phyloP scores from a whole-genome alignment of 2,113 vertebrate genomes.

The Eleginops maclovinus region DNA sequence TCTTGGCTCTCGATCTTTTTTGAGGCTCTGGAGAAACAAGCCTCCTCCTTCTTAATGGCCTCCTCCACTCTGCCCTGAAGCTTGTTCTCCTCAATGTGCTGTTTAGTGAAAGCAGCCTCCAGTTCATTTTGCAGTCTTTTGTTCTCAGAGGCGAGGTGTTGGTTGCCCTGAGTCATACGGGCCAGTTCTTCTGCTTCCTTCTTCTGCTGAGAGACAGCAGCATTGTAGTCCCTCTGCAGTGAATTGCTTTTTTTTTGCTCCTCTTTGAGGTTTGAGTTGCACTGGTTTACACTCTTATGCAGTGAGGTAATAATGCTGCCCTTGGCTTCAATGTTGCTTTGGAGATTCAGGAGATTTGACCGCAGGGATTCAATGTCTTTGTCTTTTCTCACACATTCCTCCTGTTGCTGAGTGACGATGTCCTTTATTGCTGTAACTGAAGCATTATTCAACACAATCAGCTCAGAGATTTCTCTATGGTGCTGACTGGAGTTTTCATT shows the following conservation, averaged over 20 bases:
- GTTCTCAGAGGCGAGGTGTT: not conserved
- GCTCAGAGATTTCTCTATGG: not conserved
- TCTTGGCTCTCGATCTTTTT: not conserved
- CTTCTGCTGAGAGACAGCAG: too few species aligned
- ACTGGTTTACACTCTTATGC: not conserved
- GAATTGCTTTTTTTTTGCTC: not conserved
- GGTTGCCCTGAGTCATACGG: not conserved
- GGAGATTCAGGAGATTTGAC: not conserved
- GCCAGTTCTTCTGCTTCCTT: too few species aligned
- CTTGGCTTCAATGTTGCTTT: not conserved
- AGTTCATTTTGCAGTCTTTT: not conserved
- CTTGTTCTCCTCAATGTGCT: too few species aligned
- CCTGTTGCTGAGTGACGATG: not conserved
- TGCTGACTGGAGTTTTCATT: not conserved
- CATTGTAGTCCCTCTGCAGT: not conserved
- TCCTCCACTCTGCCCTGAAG: not conserved
- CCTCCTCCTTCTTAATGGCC: not conserved
- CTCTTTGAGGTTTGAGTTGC: not conserved
- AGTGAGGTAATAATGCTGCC: not conserved
- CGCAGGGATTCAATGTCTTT: not conserved
- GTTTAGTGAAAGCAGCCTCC: not conserved
- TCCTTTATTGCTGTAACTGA: not conserved
- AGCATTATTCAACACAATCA: too few species aligned
- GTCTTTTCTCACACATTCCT: not conserved
- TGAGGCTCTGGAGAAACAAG: too few species aligned